Evolutionary conservation across 2,113 vertebrate genomes (phyloP), one percentile per base, ranked within the genome.

Genomic region (Bathybates hornii): DNA sequence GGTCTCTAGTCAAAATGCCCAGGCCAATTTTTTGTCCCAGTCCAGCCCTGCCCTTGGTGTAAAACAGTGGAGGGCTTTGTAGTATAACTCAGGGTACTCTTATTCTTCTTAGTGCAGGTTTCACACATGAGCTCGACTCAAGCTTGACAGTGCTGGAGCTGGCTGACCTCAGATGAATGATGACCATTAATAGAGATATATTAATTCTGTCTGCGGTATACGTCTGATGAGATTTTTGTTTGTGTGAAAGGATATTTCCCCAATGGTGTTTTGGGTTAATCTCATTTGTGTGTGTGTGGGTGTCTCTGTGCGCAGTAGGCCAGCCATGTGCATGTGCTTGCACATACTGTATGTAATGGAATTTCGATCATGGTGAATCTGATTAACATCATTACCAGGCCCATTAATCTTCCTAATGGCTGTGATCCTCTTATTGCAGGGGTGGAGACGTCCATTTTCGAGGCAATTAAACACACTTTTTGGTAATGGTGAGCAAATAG

Each of bases 341-440:
- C 81, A 59, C 73, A 52, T 34, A 78, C 59, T 81, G 80, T 43
- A 89, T 85, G 88, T 87, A 91, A 94, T 93, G 83, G 92, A 94
- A 94, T 95, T 96, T 94, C 93, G 95, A 94, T 95, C 93, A 92
- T 73, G 87, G 81, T 91, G 85, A 89, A 91, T 92, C 89, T 94
- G 93, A 96, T 96, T 94, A 97, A 94, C 92, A 95, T 96, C 93
- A 96, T 96, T 94, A 96, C 66, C 71, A 85, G 93, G 90, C 85
- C 85, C 95, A 96, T 97, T 96, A 95, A 95, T 96, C 96, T 95
- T 86, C 80, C 91, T 96, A 95, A 97, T 96, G 93, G 87, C 89
- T 92, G 61, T 83, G 92, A 94, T 94, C 91, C 53, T 48, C 91
- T 95, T 93, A 96, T 95, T 93, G 87, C 90, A 83, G 92, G 93